Percentiles rank a stretch among this genome's conserved stretches.
These are phyloP conservation scores for Zophobas morio DNA, from an alignment of 1,140 invertebrate species.

Conservation along the genomic window DNA sequence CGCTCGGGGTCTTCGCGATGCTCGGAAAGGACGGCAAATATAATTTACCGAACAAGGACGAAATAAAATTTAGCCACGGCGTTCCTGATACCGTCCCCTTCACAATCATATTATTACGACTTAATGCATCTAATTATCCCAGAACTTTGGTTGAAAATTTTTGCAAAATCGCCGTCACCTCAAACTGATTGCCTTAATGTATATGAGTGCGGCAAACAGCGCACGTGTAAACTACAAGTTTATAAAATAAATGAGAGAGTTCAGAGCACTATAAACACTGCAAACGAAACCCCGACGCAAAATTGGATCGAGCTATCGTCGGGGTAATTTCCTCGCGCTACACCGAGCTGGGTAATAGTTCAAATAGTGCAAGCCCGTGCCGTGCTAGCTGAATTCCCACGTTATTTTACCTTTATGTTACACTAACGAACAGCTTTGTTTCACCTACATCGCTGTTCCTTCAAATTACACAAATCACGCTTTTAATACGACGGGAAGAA, in stretches of 20 bases:
- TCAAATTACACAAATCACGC: too few species aligned
- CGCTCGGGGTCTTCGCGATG: constrained; percentile 12
- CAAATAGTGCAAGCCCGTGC: constrained; percentile 14
- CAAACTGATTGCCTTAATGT: constrained; percentile 10
- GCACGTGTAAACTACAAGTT: constrained; percentile 36
- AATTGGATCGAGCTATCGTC: constrained; percentile 45
- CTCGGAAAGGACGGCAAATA: constrained; percentile 41
- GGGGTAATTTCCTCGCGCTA: constrained; percentile 38
- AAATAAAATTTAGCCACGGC: constrained; percentile 31
- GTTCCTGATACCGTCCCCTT: constrained; percentile 1
- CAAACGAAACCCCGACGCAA: constrained; percentile 40
- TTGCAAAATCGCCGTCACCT: neutral
- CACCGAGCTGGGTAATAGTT: constrained; percentile 24
- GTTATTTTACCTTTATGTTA: neutral
- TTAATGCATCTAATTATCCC: neutral
- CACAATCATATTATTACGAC: constrained; percentile 2
- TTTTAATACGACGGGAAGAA: too few species aligned
- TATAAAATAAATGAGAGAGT: constrained; percentile 38
- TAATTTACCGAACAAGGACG: constrained; percentile 35
- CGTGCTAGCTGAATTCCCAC: constrained; percentile 41
- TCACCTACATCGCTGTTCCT: too few species aligned
- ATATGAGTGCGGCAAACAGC: constrained; percentile 22
- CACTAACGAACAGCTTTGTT: too few species aligned
- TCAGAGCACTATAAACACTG: constrained; percentile 24
- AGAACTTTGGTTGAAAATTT: too few species aligned